Evolutionary conservation across 1,140 invertebrate genomes (phyloP).

Genomic region (Pentalonia nigronervosa): DNA sequence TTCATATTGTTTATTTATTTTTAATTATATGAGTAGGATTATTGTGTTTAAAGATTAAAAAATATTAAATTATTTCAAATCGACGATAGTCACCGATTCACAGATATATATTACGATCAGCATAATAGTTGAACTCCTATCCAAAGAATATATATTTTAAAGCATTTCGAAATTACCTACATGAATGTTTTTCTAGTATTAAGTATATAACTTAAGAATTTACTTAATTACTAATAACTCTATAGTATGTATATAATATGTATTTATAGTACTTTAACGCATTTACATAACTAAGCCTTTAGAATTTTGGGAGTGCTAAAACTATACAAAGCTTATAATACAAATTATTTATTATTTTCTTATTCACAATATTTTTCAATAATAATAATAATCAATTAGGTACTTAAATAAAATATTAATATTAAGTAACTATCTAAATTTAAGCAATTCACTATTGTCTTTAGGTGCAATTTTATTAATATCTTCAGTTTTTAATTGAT

Average conservation of each 20-base stretch:
- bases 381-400: neutral
- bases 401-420: neutral
- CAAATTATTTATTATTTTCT: neutral
- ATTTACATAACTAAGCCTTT: too few species aligned
- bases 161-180: neutral
- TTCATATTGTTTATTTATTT: neutral
- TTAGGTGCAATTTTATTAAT: neutral
- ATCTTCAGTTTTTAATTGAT: neutral
- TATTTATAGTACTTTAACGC: too few species aligned
- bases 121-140: too few species aligned
- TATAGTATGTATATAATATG: too few species aligned
- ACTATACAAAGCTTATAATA: neutral
- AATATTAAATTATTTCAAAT: neutral
- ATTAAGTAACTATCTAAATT: neutral
- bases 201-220: too few species aligned
- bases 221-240: too few species aligned
- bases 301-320: neutral
- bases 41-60: neutral
- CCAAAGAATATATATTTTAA: neutral
- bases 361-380: neutral
- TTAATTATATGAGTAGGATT: neutral
- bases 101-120: neutral
- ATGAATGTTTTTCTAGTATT: too few species aligned
- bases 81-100: neutral
- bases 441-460: neutral